Conservation (phyloP, 2,113 vertebrate genomes). For the Gorilla gorilla region DNA sequence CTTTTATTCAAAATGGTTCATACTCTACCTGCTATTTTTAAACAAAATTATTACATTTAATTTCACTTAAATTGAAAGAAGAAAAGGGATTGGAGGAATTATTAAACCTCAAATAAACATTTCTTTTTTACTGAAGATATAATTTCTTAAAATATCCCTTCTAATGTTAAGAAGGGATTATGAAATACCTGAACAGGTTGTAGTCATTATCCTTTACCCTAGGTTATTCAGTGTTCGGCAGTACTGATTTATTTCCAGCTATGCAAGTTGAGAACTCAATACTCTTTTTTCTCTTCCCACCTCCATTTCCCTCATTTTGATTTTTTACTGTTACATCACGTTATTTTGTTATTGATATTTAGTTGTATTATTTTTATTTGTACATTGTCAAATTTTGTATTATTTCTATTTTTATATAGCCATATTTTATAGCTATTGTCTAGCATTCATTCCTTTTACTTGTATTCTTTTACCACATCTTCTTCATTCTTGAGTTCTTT, state of each 20-base stretch:
- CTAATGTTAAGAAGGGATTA: slow-evolving; percentile 15
- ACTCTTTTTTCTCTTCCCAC: not conserved
- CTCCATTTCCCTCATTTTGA: not conserved
- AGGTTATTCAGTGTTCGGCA: not conserved
- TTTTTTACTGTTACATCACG: not conserved
- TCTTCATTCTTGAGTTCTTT: slow-evolving; percentile 19
- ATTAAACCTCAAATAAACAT: slow-evolving; percentile 16
- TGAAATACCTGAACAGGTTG: not conserved
- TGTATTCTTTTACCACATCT: not conserved
- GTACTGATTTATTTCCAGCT: not conserved
- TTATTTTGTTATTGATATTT: slow-evolving; percentile 28
- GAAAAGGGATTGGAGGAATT: not conserved
- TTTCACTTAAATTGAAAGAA: slow-evolving; percentile 14
- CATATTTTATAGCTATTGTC: not conserved
- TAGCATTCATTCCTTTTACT: not conserved
- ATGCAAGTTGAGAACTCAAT: not conserved
- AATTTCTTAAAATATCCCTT: slow-evolving; percentile 52
- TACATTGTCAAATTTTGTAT: not conserved
- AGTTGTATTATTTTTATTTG: not conserved
- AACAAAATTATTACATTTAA: slow-evolving; percentile 25
- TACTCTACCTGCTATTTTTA: not conserved
- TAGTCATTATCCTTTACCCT: not conserved
- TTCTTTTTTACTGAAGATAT: not conserved
- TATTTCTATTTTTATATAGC: not conserved
- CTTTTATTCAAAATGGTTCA: not conserved